Evolutionary conservation across 2,113 vertebrate genomes (phyloP), one percentile per base, ranked within the genome.

Genomic region (Candoia aspera): DNA sequence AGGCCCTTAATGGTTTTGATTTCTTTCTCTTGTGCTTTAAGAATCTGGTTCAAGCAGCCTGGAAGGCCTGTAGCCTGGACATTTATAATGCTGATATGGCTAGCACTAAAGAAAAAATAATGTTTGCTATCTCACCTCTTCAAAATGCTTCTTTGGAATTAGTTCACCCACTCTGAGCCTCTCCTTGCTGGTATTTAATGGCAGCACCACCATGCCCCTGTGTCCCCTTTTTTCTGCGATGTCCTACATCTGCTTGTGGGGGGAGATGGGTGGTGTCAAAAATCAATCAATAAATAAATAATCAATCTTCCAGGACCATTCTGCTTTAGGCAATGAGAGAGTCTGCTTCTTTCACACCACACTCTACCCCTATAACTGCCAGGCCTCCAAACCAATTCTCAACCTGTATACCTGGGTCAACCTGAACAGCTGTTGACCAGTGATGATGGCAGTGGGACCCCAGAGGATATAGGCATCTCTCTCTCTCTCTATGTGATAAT

Each of bases 41-140:
- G 4, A 85, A 55, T 54, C 0, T 9, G 37, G 37, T 62, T 89
- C 90, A 93, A n/a, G 89, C 87, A 94, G 62, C 62, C 91, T 42
- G 53, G 89, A 29, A 37, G 86, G 13, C 37, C 26, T 24, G 26
- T n/a, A 55, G 8, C 13, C 29, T 29, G 26, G 54, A 79, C 84
- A 49, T 90, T 9, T 60, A 26, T 23, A 84, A 9, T 59, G 73
- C 37, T 46, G 24, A 90, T 59, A 26, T 29, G n/a, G 55, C 90
- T 58, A 59, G 55, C 4, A 19, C 19, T 19, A 26, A 26, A 62
- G 24, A 68, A n/a, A 64, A 73, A 19, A 0, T 6, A 24, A 21
- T 90, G 85, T 88, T 55, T 86, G 26, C 29, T 17, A 86, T 88
- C 54, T 42, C 68, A 92, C 83, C 4, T 6, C 3, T 49, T 49